Evolutionary conservation across 2,113 vertebrate species (phyloP), one percentile per base, ranked within the genome.

Genomic region (Poeciliopsis prolifica): DNA sequence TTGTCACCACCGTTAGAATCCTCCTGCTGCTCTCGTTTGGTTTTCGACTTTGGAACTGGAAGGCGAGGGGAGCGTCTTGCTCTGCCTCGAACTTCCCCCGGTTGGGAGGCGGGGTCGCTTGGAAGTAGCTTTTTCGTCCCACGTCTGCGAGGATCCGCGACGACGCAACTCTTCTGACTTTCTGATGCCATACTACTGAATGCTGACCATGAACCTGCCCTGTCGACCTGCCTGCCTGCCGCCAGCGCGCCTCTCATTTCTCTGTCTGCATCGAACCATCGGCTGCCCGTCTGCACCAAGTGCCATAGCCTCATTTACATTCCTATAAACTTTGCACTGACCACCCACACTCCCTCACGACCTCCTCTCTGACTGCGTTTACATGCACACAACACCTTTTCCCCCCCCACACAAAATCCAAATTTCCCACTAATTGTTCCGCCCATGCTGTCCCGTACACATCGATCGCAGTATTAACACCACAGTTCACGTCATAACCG

Each of bases 181-280:
- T 37, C 79, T 77, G 86, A 90, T 92, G 92, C 90, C 89, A 94
- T 93, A 94, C 95, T 95, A 95, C 95, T 95, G 95, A 95, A 92
- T 93, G 93, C 94, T 94, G 95, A 93, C 92, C 88, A 81, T 84
- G 87, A 91, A 93, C 90, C 86, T 79, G 90, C 88, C 84, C 89
- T 77, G 81, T 84, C 82, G 85, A 79, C 35, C 81, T 82, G 83
- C 83, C 83, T 85, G 86, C 81, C 87, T 89, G 81, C 65, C 79
- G 83, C 72, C 83, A 3, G 72, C 84, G 78, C 88, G 86, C 88
- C 83, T 79, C 69, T 79, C 82, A 12, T 63, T 10, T 68, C 42
- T 78, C 60, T 72, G 75, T 82, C 68, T 81, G 81, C 86, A 74
- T 74, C 74, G 35, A 75, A 74, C 37, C 65, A 71, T 91, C 22